Conservation (phyloP, 2,113 vertebrate genomes). For the Muscicapa adusta region DNA sequence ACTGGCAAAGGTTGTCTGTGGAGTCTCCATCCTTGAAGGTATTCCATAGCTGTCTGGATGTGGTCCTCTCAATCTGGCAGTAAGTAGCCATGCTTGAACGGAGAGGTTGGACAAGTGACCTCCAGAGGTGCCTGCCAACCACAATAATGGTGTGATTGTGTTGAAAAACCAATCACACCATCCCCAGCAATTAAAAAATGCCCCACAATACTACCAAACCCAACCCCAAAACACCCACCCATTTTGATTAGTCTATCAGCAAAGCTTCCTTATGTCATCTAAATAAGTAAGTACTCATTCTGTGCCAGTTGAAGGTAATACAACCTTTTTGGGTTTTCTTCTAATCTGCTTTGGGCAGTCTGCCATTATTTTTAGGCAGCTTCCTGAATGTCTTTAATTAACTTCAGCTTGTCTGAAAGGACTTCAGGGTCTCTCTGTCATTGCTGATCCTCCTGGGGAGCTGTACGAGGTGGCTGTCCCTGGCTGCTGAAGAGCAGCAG, state of each 20-base stretch:
- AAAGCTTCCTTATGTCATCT: neutral
- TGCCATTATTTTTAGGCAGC: neutral
- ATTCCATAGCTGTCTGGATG: accelerated
- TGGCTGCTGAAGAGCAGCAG: neutral
- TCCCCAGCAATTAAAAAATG: accelerated
- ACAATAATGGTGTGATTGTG: neutral
- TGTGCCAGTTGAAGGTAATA: neutral
- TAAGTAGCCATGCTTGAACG: neutral
- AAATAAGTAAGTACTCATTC: neutral
- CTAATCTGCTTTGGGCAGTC: neutral
- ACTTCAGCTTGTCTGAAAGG: neutral
- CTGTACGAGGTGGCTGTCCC: accelerated
- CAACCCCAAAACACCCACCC: neutral
- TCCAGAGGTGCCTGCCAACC: neutral
- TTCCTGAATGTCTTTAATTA: neutral
- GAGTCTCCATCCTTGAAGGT: neutral
- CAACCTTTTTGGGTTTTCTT: neutral
- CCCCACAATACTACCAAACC: neutral
- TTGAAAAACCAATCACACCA: neutral
- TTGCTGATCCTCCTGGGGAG: neutral
- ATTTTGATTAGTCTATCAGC: neutral
- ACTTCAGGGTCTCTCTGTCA: neutral
- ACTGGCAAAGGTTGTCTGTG: neutral
- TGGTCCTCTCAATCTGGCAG: neutral
- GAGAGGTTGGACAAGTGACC: neutral